Evolutionary conservation across 1,140 invertebrate genomes (phyloP).

Genomic region (Probaryconus sp.): DNA sequence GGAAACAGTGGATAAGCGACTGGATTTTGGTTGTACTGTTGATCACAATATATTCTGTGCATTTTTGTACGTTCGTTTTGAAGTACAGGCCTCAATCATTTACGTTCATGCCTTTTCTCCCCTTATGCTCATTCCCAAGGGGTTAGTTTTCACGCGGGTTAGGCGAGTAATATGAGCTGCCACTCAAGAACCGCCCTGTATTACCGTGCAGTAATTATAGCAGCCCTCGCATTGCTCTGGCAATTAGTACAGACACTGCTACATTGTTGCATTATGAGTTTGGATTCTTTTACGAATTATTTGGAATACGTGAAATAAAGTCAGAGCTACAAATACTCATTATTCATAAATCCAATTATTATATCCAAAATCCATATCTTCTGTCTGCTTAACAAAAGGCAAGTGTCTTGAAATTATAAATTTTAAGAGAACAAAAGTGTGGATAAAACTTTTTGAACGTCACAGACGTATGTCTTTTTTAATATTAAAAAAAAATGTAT

Average conservation of each 20-base stretch:
- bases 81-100: constrained; percentile 41
- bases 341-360: no score
- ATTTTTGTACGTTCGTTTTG: constrained; percentile 16
- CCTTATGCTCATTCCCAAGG: constrained; percentile 63
- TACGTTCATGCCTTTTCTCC: constrained; percentile 29
- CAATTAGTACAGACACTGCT: constrained; percentile 35
- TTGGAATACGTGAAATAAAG: constrained; percentile 1
- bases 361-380: no score
- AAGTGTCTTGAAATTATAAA: no score
- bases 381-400: no score
- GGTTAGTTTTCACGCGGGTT: constrained; percentile 75
- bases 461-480: no score
- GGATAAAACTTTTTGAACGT: no score
- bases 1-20: background rate
- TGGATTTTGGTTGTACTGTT: background rate
- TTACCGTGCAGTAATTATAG: constrained; percentile 75
- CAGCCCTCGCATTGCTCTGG: constrained; percentile 40
- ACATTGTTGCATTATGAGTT: constrained; percentile 21
- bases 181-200: constrained; percentile 74
- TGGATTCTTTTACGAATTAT: constrained; percentile 3
- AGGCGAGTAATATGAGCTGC: constrained; percentile 76
- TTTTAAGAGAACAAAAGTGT: no score
- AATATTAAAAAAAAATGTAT: no score
- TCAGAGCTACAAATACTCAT: no score
- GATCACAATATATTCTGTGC: constrained; percentile 2